phyloP scores from a whole-genome alignment of 1,140 invertebrate species.

The Apis cerana region DNA sequence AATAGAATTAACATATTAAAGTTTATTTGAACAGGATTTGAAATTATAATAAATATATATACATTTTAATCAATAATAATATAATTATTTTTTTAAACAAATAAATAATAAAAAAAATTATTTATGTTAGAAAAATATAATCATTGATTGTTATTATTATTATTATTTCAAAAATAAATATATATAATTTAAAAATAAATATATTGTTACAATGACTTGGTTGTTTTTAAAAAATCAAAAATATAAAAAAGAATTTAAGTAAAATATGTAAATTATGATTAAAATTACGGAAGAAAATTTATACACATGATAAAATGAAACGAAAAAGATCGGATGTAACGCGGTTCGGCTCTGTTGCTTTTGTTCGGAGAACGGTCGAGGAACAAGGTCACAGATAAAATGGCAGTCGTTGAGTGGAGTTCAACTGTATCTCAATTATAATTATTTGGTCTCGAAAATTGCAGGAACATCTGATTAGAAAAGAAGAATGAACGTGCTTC shows the following conservation, averaged over 20 bases:
- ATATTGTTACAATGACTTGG: too few species aligned
- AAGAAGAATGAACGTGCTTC: not conserved
- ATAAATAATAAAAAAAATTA: not conserved
- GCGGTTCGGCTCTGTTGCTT: conserved; percentile 58
- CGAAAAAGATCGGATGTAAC: not conserved
- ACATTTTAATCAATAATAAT: not conserved
- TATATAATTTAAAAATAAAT: not conserved
- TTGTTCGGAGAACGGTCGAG: conserved; percentile 68
- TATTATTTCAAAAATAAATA: not conserved
- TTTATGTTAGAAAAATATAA: not conserved
- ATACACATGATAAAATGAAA: not conserved
- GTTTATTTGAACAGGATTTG: not conserved
- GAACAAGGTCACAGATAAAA: conserved; percentile 71
- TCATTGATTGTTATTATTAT: not conserved
- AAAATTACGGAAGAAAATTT: not conserved
- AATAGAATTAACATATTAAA: not conserved
- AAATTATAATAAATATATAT: not conserved
- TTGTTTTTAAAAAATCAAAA: not conserved
- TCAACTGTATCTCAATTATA: conserved; percentile 32
- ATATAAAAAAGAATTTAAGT: not conserved
- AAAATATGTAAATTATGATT: not conserved
- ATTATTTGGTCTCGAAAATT: conserved; percentile 2
- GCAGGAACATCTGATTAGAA: not conserved
- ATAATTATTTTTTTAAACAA: not conserved
- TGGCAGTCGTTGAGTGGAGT: conserved; percentile 45